Percentiles rank a stretch among this genome's conserved stretches.
phyloP scores from a whole-genome alignment of 2,888 invertebrate species.

The Patella depressa region DNA sequence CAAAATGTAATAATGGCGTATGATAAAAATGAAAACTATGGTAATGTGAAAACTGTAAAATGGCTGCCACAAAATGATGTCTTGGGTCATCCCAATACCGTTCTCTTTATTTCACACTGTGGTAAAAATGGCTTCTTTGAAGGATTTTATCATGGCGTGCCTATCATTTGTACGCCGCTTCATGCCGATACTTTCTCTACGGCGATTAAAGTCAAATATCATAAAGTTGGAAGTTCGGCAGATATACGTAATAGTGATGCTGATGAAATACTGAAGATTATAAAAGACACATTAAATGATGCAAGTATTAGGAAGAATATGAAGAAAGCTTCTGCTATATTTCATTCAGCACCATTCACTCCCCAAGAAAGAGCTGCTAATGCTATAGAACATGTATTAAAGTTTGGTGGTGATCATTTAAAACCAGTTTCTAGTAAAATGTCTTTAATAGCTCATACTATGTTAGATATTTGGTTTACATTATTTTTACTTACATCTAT shows the following conservation, averaged over 20 bases:
- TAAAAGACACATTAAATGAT: constrained; percentile 33
- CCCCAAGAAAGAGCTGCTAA: constrained; percentile 44
- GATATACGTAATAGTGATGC: constrained; percentile 29
- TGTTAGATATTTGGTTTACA: constrained; percentile 25
- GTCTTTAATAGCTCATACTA: constrained; percentile 25
- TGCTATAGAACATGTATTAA: constrained; percentile 52
- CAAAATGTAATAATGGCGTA: constrained; percentile 31
- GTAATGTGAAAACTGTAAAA: constrained; percentile 33
- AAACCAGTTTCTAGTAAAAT: constrained; percentile 34
- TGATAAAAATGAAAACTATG: constrained; percentile 23
- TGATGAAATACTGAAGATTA: constrained; percentile 30
- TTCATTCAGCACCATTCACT: constrained; percentile 29
- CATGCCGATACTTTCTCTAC: constrained; percentile 40
- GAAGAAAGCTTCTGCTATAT: constrained; percentile 39
- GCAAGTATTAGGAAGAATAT: constrained; percentile 31
- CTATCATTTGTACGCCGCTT: constrained; percentile 45
- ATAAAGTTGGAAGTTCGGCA: constrained; percentile 32
- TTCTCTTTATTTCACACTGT: constrained; percentile 51
- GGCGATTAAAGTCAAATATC: constrained; percentile 28
- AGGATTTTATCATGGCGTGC: constrained; percentile 49
- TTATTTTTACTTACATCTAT: constrained; percentile 13
- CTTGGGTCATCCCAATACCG: constrained; percentile 40
- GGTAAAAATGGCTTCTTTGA: constrained; percentile 53
- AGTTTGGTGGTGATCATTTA: constrained; percentile 48
- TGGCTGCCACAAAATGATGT: constrained; percentile 54